phyloP scores from a whole-genome alignment of 2,113 vertebrate genomes.

The Forbesichthys agassizii region DNA sequence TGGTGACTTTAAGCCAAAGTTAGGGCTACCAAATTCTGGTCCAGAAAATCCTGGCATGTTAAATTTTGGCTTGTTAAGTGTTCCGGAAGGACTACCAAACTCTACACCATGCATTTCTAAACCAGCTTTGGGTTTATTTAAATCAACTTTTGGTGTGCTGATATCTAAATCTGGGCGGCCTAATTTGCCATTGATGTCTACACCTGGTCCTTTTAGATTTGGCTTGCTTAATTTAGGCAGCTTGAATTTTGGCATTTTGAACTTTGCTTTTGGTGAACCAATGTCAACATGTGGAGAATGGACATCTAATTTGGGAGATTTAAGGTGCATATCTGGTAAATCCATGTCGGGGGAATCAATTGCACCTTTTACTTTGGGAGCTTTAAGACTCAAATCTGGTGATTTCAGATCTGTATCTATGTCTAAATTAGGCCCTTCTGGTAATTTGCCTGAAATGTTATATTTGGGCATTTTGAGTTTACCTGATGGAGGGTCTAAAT shows the following conservation, averaged over 20 bases:
- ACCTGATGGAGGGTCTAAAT: conserved; percentile 8
- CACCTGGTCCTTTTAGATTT: conserved; percentile 21
- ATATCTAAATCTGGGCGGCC: conserved; percentile 34
- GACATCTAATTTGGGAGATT: conserved; percentile 22
- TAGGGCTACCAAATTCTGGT: conserved; percentile 24
- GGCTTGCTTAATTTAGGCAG: conserved; percentile 29
- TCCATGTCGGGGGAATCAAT: conserved; percentile 34
- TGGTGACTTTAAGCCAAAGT: conserved; percentile 18
- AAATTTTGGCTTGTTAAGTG: conserved; percentile 48
- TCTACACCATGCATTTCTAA: conserved; percentile 51
- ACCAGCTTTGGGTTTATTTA: conserved; percentile 44
- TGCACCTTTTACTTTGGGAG: conserved; percentile 58
- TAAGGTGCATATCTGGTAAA: conserved; percentile 17
- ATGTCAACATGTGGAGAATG: conserved; percentile 33
- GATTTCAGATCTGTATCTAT: conserved; percentile 43
- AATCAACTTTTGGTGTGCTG: conserved; percentile 34
- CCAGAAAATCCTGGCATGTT: conserved; percentile 56
- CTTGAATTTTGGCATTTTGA: conserved; percentile 32
- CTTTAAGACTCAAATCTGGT: conserved; percentile 47
- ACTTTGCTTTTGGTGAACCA: conserved; percentile 22
- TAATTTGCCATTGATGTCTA: conserved; percentile 31
- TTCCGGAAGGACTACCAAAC: conserved; percentile 40
- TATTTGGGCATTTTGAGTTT: conserved; percentile 33
- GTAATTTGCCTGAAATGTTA: conserved; percentile 18
- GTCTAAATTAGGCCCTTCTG: conserved; percentile 37